Evolutionary conservation across 2,113 vertebrate species (phyloP).

Genomic region (Danionella cerebrum): DNA sequence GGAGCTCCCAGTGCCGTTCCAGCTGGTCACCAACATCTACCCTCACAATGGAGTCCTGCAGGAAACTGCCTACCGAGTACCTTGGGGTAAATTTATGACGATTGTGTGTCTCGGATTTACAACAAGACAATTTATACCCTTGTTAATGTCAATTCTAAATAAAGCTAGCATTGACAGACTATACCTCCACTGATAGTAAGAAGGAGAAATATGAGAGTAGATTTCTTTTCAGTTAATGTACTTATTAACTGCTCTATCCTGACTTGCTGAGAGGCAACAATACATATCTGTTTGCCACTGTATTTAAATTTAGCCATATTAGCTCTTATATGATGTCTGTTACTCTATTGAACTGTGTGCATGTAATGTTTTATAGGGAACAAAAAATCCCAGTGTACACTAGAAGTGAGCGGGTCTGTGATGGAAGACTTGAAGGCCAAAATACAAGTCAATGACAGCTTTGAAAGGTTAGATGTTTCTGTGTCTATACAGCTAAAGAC

Average conservation of each 20-base stretch:
- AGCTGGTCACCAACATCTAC: slow-evolving; percentile 38
- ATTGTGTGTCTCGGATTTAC: background rate
- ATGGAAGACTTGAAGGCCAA: slow-evolving; percentile 45
- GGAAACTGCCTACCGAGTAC: slow-evolving; percentile 52
- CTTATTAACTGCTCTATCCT: too few species aligned
- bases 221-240: background rate
- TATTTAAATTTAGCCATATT: too few species aligned
- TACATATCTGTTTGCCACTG: too few species aligned
- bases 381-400: slow-evolving; percentile 47
- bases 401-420: slow-evolving; percentile 46
- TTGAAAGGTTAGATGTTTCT: slow-evolving; percentile 54
- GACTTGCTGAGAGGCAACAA: too few species aligned
- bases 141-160: too few species aligned
- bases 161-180: too few species aligned
- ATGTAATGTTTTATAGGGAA: slow-evolving; percentile 43
- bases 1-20: slow-evolving; percentile 52
- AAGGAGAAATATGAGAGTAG: too few species aligned
- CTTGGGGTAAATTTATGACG: slow-evolving; percentile 52
- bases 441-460: background rate
- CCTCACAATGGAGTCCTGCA: slow-evolving; percentile 46
- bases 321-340: too few species aligned
- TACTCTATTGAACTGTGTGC: background rate
- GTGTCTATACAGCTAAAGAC: background rate
- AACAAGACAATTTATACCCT: too few species aligned
- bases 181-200: too few species aligned